These are phyloP conservation scores for Magallana nippona DNA, from an alignment of 2,888 invertebrate species.

Conservation along the genomic window DNA sequence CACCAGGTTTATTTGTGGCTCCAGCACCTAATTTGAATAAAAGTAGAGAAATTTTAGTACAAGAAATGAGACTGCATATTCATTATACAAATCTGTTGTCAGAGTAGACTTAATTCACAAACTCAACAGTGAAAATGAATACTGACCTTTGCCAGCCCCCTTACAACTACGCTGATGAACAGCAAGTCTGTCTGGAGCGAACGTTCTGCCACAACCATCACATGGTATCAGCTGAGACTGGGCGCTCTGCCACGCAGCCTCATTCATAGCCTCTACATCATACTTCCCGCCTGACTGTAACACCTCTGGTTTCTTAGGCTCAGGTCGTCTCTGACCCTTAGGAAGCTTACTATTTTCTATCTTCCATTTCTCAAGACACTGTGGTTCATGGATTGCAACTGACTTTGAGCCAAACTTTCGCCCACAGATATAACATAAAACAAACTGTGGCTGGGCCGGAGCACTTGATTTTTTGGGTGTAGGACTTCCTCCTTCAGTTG, in stretches of 20 bases:
- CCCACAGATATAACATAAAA: constrained; percentile 85
- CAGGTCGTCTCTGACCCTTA: constrained; percentile 81
- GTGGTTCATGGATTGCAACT: constrained; percentile 85
- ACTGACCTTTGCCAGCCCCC: constrained; percentile 55
- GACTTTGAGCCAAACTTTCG: constrained; percentile 85
- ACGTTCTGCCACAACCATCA: constrained; percentile 85
- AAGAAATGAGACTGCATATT: neutral
- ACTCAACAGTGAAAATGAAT: neutral
- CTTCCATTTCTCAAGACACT: constrained; percentile 85
- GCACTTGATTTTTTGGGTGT: constrained; percentile 53
- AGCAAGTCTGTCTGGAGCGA: constrained; percentile 84
- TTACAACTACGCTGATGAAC: constrained; percentile 84
- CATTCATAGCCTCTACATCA: constrained; percentile 81
- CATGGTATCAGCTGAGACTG: constrained; percentile 74
- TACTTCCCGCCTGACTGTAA: constrained; percentile 64
- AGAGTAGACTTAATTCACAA: too few relatives aligned
- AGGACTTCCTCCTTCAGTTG: constrained; percentile 2
- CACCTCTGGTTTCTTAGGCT: constrained; percentile 83
- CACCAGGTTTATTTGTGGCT: neutral
- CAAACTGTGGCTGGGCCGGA: constrained; percentile 74
- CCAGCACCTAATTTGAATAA: neutral
- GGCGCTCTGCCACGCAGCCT: constrained; percentile 83
- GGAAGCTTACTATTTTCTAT: constrained; percentile 84
- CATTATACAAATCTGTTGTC: too few relatives aligned
- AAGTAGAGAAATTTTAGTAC: neutral